A percentile compares a stretch with the other conserved stretches of the same genome.
Conservation (phyloP, 2,888 invertebrate species). For the Metopia argyrocephala region DNA sequence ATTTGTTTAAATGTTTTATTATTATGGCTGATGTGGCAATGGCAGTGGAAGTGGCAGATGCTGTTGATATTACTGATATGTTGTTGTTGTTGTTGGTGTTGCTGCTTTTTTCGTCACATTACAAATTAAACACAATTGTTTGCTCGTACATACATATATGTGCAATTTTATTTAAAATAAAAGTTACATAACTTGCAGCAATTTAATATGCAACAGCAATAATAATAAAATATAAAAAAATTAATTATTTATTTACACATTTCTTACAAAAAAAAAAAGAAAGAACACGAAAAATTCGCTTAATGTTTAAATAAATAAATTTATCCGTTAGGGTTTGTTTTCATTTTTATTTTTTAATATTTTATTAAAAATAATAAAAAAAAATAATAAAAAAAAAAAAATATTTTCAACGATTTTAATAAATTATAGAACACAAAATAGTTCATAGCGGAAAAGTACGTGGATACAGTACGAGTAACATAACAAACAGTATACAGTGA, state of each 20-base stretch:
- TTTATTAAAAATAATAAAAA: constrained; percentile 21
- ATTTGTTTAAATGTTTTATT: constrained; percentile 54
- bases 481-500: too few species aligned
- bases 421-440: too few species aligned
- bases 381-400: constrained; percentile 33
- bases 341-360: constrained; percentile 20
- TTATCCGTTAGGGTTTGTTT: constrained; percentile 29
- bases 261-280: constrained; percentile 20
- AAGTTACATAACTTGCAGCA: constrained; percentile 16
- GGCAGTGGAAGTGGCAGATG: not conserved
- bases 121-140: not conserved
- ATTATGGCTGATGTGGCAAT: constrained; percentile 19
- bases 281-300: too few species aligned
- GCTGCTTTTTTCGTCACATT: not conserved
- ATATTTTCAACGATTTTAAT: too few species aligned
- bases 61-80: too few species aligned
- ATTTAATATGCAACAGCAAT: constrained; percentile 1
- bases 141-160: not conserved
- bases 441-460: too few species aligned
- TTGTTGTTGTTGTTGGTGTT: not conserved
- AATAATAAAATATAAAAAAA: constrained; percentile 7
- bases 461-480: too few species aligned
- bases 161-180: constrained; percentile 7
- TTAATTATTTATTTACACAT: constrained; percentile 50
- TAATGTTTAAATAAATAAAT: constrained; percentile 29